Base-by-base conservation (phyloP, 2,113 vertebrate genomes). In the Cnemophilus loriae region DNA sequence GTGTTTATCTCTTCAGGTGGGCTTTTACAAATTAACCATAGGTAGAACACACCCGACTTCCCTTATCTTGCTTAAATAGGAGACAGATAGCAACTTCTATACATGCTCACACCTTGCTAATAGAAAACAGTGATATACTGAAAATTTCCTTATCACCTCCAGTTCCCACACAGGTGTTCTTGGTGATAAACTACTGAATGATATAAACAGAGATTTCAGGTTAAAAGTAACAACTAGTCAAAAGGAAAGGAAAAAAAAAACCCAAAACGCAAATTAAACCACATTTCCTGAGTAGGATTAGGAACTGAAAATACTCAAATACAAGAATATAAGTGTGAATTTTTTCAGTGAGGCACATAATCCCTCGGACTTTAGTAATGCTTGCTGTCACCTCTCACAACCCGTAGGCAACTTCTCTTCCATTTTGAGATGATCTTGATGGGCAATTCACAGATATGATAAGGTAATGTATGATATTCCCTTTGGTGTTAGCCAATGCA, bases 1-100 rank as follows among this genome's bases (percentile, higher is more conserved):
- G 94, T 75, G 37, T 96, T 97, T 97, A 98, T 98, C 95, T 96
- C 41, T 87, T 95, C 95, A 95, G 76, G 94, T 97, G 95, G 95
- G 96, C 90, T 97, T 97, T 97, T 90, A 97, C 90, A 69, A 96
- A 89, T 94, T 97, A 96, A 96, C 96, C 81, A 57, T 75, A 70
- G 63, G 92, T 84, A 92, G 87, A 95, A 95, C 94, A 97, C 97
- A 84, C 97, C 95, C 89, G 57, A 55, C 84, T 97, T 97, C 46
- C 78, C 95, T 98, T 98, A 98, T 98, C 98, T 97, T 97, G 73
- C 91, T 97, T 97, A 96, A 97, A 97, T 96, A 97, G 80, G 84
- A 87, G 77, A 42, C 28, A 96, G 97, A 96, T 96, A 97, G 63
- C 42, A 39, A 80, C 56, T 92, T 84, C 90, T 95, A 87, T 85